Evolutionary conservation across 2,113 vertebrate genomes (phyloP), one percentile per base, ranked within the genome.

Genomic region (Steatornis caripensis): DNA sequence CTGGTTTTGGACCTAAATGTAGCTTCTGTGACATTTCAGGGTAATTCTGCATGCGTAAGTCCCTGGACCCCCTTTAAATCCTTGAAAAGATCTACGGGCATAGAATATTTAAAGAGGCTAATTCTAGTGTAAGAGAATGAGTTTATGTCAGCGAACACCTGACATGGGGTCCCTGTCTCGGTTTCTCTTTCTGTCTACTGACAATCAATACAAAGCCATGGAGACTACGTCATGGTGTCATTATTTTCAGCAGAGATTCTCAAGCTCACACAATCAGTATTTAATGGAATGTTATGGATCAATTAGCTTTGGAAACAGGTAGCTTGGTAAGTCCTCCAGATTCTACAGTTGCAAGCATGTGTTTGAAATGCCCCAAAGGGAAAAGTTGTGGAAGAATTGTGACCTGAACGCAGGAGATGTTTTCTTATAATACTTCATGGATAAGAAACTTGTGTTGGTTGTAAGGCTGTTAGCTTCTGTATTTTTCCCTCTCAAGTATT

Each of bases 201-300:
- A 24, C 4, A 74, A 30, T 5, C 4, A 49, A 8, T 23, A 3
- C 10, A 75, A 65, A 45, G 15, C 22, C 60, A 61, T 27, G 29
- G 14, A 32, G 36, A 26, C 11, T 32, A 23, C 6, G 1, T 34
- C 36, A 27, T 2, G 0, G 0, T 37, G 24, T 36, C 15, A 23
- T 29, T 79, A 13, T 61, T 82, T 66, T 94, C 32, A 36, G 4
- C 23, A 45, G 14, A 55, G 9, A 6, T 61, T 5, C 1, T 66
- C 4, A 71, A 61, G 24, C 5, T 65, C 34, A 55, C 0, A 1
- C 49, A 32, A 45, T 22, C 24, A 9, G 4, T 54, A 46, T 46
- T 61, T 66, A 66, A 45, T 36, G 24, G 19, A 61, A 90, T 41
- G 15, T 12, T 32, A 49, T 8, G 7, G 2, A 4, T 51, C 15